A percentile compares a stretch with the other conserved stretches of the same genome.
Conservation (phyloP, 1,140 invertebrate species). For the Musca domestica region DNA sequence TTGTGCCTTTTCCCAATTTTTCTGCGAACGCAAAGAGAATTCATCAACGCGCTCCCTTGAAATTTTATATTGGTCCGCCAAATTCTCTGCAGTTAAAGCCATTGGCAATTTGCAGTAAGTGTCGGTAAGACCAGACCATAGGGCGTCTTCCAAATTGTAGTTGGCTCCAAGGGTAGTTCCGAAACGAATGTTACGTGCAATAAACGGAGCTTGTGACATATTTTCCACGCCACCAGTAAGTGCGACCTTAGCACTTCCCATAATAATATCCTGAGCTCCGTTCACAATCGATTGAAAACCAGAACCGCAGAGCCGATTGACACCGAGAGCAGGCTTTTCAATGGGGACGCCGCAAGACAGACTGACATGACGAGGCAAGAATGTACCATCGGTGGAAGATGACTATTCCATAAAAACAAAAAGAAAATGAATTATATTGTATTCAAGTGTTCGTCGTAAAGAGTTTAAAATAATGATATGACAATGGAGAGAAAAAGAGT, state of each 20-base stretch:
- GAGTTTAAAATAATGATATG: no score
- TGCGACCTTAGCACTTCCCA: conserved; percentile 83
- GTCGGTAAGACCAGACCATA: conserved; percentile 92
- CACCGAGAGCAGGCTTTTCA: conserved; percentile 74
- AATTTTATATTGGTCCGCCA: conserved; percentile 87
- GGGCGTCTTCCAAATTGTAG: conserved; percentile 82
- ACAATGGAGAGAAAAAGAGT: no score
- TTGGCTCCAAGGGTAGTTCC: conserved; percentile 81
- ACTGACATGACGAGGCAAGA: conserved; percentile 82
- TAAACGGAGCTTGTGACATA: conserved; percentile 94
- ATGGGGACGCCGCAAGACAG: conserved; percentile 82
- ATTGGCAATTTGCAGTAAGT: conserved; percentile 89
- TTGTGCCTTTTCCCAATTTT: conserved; percentile 79
- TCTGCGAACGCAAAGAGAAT: conserved; percentile 83
- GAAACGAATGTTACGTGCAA: conserved; percentile 85
- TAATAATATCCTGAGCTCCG: conserved; percentile 86
- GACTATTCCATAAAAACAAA: conserved; percentile 28
- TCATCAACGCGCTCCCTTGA: conserved; percentile 84
- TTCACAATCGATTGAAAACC: conserved; percentile 93
- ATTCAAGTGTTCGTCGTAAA: no score
- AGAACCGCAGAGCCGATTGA: conserved; percentile 91
- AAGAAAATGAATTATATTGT: not conserved
- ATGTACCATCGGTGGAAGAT: conserved; percentile 77
- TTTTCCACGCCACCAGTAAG: conserved; percentile 91
- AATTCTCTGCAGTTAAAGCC: conserved; percentile 96